Conservation (phyloP, 2,113 vertebrate species). For the Pagrus major region DNA sequence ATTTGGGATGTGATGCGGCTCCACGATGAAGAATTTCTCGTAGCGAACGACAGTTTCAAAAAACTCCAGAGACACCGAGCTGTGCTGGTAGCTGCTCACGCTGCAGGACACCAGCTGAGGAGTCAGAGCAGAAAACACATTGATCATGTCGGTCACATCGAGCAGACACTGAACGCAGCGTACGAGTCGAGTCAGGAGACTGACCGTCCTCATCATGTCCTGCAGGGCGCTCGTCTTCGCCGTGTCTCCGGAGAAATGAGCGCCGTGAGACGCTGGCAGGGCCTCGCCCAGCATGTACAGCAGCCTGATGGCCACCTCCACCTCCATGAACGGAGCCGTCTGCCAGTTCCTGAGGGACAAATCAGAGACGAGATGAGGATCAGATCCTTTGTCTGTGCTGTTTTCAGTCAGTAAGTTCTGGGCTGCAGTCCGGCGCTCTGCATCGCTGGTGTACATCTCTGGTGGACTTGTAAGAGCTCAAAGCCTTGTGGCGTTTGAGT, state of each 20-base stretch:
- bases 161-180: not conserved
- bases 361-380: no score
- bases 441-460: no score
- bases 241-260: constrained; percentile 95
- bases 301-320: constrained; percentile 95
- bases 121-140: not conserved
- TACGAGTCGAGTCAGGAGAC: constrained; percentile 23
- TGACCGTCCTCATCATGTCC: constrained; percentile 98
- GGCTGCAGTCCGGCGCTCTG: no score
- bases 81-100: constrained; percentile 95
- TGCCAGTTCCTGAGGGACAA: constrained; percentile 89
- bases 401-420: no score
- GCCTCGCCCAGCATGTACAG: constrained; percentile 98
- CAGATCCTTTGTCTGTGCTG: no score
- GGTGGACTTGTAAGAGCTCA: no score
- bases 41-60: constrained; percentile 98
- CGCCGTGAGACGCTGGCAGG: constrained; percentile 94
- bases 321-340: constrained; percentile 93
- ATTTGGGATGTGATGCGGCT: constrained; percentile 95
- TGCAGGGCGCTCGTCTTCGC: constrained; percentile 94
- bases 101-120: constrained; percentile 92
- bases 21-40: constrained; percentile 97
- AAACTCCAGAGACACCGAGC: constrained; percentile 95
- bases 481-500: no score
- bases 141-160: not conserved